phyloP scores from a whole-genome alignment of 2,888 invertebrate genomes.

The Mantis religiosa region DNA sequence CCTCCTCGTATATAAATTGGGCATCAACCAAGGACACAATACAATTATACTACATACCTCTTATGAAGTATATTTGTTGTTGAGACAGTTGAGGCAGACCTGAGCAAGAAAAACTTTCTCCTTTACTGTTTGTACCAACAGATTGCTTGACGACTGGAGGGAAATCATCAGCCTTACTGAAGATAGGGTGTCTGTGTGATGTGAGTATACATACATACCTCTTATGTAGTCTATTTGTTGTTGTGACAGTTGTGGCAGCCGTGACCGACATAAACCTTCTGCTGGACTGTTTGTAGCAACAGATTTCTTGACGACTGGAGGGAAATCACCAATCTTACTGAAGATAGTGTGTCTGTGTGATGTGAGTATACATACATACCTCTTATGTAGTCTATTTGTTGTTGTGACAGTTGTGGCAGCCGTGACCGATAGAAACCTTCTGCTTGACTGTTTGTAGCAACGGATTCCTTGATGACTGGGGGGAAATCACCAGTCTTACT shows the following conservation, averaged over 20 bases:
- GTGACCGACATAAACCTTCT: constrained; percentile 56
- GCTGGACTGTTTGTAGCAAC: constrained; percentile 54
- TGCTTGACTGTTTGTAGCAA: constrained; percentile 53
- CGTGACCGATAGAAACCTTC: constrained; percentile 59
- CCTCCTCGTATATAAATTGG: too few relatives aligned
- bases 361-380: constrained; percentile 15
- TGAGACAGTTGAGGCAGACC: too few relatives aligned
- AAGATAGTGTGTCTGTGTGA: constrained; percentile 65
- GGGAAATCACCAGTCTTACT: constrained; percentile 62
- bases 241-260: constrained; percentile 58
- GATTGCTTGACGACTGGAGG: too few relatives aligned
- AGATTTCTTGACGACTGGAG: constrained; percentile 56
- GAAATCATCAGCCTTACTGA: too few relatives aligned
- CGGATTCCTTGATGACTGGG: constrained; percentile 55
- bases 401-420: constrained; percentile 56
- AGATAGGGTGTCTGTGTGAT: too few relatives aligned
- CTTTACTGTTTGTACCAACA: too few relatives aligned
- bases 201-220: constrained; percentile 20
- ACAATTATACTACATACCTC: too few relatives aligned
- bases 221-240: constrained; percentile 47
- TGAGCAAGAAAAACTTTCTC: too few relatives aligned
- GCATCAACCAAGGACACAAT: too few relatives aligned
- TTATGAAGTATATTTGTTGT: too few relatives aligned
- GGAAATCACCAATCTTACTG: constrained; percentile 60
- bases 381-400: constrained; percentile 46